These are phyloP conservation scores for Cantharis rustica DNA, from an alignment of 2,888 invertebrate genomes.

Conservation along the genomic window DNA sequence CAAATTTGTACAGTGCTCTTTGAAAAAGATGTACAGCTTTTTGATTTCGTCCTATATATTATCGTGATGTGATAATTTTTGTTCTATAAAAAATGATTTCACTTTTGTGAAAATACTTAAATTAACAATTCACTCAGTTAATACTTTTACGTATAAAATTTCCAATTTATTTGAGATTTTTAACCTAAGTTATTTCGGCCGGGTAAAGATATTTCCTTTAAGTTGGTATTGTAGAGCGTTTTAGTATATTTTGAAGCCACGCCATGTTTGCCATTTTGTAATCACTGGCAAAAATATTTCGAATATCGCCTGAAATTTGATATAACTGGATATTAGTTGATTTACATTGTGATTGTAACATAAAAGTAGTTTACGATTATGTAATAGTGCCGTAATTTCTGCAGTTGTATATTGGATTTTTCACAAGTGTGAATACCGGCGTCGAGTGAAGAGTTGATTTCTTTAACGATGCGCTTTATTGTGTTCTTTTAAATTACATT, in stretches of 20 bases:
- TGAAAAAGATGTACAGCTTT: not conserved
- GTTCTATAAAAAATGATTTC: not conserved
- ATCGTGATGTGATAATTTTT: not conserved
- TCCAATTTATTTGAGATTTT: slow-evolving; percentile 6
- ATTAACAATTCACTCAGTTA: not conserved
- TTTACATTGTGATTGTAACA: not conserved
- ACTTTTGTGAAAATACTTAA: not conserved
- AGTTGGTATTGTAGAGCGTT: slow-evolving; percentile 14
- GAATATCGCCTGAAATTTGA: slow-evolving; percentile 7
- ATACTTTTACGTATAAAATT: not conserved
- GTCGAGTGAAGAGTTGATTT: slow-evolving; percentile 6
- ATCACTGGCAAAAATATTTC: slow-evolving; percentile 21
- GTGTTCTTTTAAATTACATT: slow-evolving; percentile 5
- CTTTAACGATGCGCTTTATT: slow-evolving; percentile 3
- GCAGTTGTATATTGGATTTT: not conserved
- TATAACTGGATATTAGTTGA: not conserved
- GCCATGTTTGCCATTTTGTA: slow-evolving; percentile 52
- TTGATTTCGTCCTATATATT: not conserved
- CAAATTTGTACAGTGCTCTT: no score
- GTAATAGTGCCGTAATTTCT: not conserved
- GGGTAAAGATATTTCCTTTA: not conserved
- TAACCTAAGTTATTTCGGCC: not conserved
- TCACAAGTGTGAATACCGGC: slow-evolving; percentile 14
- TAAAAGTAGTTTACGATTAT: not conserved
- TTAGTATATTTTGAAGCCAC: slow-evolving; percentile 43